These are phyloP conservation scores for Procambarus virginalis DNA, from an alignment of 1,140 invertebrate genomes.

Conservation along the genomic window DNA sequence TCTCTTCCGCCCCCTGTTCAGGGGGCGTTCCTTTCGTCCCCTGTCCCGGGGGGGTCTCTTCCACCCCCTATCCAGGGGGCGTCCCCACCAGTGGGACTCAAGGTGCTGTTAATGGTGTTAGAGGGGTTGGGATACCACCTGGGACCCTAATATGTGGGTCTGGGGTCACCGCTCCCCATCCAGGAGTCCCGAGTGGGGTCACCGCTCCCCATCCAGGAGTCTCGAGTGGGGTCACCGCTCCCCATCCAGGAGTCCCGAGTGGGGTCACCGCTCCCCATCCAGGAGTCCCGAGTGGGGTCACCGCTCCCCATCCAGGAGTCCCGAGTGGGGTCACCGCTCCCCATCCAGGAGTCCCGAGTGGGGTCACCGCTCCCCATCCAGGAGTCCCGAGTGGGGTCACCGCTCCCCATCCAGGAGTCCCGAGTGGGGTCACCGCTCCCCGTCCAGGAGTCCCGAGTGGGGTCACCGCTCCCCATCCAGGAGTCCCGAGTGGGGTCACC, in stretches of 20 bases:
- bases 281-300: too few species aligned
- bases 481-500: too few species aligned
- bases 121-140: neutral
- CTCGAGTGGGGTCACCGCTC: too few species aligned
- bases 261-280: neutral
- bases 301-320: too few species aligned
- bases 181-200: too few species aligned
- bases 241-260: neutral
- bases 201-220: too few species aligned
- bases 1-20: constrained; percentile 9
- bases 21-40: neutral
- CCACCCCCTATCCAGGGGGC: neutral
- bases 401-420: too few species aligned
- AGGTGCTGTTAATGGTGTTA: neutral
- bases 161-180: neutral
- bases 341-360: too few species aligned
- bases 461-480: too few species aligned
- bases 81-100: constrained; percentile 13
- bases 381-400: too few species aligned
- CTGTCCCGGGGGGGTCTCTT: neutral
- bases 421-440: neutral
- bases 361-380: too few species aligned
- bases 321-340: neutral
- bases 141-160: neutral
- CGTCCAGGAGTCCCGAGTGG: too few species aligned